Evolutionary conservation across 2,888 invertebrate genomes (phyloP), one percentile per base, ranked within the genome.

Genomic region (Nomada ruficornis): DNA sequence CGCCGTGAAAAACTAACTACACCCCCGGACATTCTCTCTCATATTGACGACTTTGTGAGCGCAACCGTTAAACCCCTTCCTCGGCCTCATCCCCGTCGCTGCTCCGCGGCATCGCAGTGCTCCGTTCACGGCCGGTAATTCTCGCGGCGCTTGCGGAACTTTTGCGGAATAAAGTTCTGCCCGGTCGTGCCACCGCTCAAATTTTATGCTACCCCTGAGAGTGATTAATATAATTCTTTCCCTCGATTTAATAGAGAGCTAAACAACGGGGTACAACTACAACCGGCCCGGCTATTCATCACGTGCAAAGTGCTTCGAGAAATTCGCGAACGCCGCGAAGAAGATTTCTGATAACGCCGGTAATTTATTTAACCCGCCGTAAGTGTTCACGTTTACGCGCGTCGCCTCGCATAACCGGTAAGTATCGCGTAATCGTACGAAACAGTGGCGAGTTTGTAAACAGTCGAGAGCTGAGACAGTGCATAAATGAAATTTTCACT

Each of bases 1-100:
- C n/a, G 55, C 72, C 47, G 75, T 67, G 79, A 71, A 87, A 87
- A 85, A 87, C 83, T 76, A 83, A 78, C 83, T 80, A 65, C 71
- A 54, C 69, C 77, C 69, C 59, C 59, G 67, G 71, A 80, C 62
- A 26, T 55, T 7, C 29, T 68, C 36, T 67, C 54, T 59, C 69
- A 20, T 78, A 80, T 85, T 29, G 71, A 59, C 62, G 77, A 85
- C 65, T 83, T 78, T 83, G 81, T 80, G 60, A 69, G 15, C 42
- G 2, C 54, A 23, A 7, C 5, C 26, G 36, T 36, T 36, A 36
- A 57, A 47, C 15, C 47, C 54, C 4, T 13, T n/a, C 0, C 23
- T 55, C 42, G 23, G 47, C 55, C 42, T n/a, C 10, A 23, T 29
- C 18, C 69, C 4, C 23, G 15, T 13, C 23, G 18, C 55, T 18